Conservation (phyloP, 2,888 invertebrate genomes). For the Hypsopygia costalis region DNA sequence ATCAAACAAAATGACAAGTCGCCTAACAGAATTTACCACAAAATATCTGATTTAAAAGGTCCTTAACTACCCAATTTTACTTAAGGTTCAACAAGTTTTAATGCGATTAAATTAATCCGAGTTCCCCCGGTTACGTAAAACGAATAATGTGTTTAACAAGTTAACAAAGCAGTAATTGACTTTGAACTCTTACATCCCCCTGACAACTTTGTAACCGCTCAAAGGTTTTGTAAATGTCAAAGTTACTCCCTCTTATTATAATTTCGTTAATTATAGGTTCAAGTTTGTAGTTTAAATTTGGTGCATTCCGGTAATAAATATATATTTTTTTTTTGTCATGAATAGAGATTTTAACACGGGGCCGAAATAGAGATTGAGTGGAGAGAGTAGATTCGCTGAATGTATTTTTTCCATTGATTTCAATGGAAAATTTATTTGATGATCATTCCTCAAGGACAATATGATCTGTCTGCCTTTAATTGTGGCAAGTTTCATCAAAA, state of each 20-base stretch:
- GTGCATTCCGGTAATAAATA: too few species aligned
- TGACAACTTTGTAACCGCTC: constrained; percentile 20
- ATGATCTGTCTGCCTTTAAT: too few species aligned
- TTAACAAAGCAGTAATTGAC: constrained; percentile 27
- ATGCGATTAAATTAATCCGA: constrained; percentile 8
- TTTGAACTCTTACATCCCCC: constrained; percentile 20
- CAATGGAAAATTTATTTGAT: too few species aligned
- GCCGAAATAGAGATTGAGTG: too few species aligned
- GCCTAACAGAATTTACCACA: not conserved
- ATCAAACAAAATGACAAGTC: not conserved
- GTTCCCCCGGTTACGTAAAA: constrained; percentile 11
- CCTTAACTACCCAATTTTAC: constrained; percentile 1
- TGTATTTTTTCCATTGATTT: too few species aligned
- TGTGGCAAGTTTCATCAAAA: too few species aligned
- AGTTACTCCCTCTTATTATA: constrained; percentile 19
- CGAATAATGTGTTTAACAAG: constrained; percentile 17
- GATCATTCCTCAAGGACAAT: too few species aligned
- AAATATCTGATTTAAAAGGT: constrained; percentile 1
- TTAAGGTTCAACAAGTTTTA: constrained; percentile 7
- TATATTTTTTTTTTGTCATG: too few species aligned
- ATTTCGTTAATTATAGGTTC: constrained; percentile 23
- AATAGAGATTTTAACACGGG: too few species aligned
- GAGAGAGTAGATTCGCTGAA: too few species aligned
- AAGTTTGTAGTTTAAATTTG: constrained; percentile 7
- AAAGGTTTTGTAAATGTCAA: constrained; percentile 24